phyloP scores from a whole-genome alignment of 2,113 vertebrate species.

The Hydropotes inermis region DNA sequence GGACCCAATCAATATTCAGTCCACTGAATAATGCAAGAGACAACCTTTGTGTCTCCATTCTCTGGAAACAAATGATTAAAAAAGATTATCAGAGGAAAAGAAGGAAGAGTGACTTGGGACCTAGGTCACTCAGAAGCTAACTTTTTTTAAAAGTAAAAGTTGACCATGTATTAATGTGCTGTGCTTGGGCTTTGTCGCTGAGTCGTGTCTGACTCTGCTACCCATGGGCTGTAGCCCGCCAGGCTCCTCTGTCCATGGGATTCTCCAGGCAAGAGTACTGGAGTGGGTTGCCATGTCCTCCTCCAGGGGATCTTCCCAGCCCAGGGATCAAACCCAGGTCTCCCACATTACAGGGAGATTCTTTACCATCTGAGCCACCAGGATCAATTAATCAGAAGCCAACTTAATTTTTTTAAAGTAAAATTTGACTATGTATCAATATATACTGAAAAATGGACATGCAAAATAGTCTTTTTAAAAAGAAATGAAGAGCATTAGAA shows the following conservation, averaged over 20 bases:
- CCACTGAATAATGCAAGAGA: neutral
- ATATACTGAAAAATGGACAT: neutral
- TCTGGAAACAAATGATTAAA: neutral
- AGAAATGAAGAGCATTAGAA: neutral
- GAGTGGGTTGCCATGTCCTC: neutral
- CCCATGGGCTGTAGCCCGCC: neutral
- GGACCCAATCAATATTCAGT: neutral
- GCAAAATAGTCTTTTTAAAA: neutral
- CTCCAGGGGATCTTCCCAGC: neutral
- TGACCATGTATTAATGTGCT: neutral
- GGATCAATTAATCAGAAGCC: neutral
- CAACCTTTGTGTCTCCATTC: neutral
- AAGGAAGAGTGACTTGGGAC: neutral
- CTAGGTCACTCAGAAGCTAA: neutral
- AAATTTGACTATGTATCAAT: neutral
- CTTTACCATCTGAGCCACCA: neutral
- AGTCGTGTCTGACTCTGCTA: neutral
- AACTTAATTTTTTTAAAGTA: neutral
- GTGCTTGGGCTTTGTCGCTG: neutral
- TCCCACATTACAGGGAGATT: neutral
- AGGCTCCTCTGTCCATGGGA: neutral
- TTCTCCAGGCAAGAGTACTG: neutral
- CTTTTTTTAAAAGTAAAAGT: neutral
- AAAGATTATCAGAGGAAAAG: neutral
- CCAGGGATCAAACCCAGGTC: neutral